Percentiles rank a stretch among this genome's conserved stretches.
Conservation (phyloP, 2,113 vertebrate genomes). For the Hyperoodon ampullatus region DNA sequence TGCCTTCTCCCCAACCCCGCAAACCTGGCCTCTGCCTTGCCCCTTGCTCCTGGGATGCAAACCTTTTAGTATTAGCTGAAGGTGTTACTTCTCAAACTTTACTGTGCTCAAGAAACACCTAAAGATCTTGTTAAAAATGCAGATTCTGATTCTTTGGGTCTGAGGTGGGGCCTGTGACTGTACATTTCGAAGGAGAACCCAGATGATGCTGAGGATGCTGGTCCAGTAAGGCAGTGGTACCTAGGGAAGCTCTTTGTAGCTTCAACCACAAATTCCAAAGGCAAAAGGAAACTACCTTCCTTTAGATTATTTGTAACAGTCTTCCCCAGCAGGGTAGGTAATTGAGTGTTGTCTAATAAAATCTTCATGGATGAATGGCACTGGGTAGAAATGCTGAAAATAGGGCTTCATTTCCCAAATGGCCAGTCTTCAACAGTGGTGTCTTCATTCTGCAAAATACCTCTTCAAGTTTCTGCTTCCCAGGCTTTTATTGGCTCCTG, state of each 20-base stretch:
- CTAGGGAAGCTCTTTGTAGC: background rate
- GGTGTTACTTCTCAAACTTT: background rate
- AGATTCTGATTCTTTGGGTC: background rate
- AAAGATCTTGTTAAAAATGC: background rate
- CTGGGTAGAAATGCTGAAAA: conserved; percentile 5
- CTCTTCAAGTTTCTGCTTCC: background rate
- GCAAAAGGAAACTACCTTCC: background rate
- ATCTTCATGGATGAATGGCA: conserved; percentile 3
- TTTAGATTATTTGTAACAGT: background rate
- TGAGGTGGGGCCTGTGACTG: too few species aligned
- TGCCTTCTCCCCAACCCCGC: background rate
- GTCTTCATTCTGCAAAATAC: background rate
- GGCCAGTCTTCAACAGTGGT: background rate
- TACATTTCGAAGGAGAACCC: background rate
- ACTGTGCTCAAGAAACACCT: background rate
- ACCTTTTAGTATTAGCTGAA: background rate
- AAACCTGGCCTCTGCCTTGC: background rate
- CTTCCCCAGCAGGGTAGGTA: background rate
- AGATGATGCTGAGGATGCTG: background rate
- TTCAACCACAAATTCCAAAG: background rate
- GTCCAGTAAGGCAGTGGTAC: too few species aligned
- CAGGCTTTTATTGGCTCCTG: background rate
- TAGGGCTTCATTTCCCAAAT: background rate
- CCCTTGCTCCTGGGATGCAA: background rate
- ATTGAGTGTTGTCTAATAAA: background rate